These are phyloP conservation scores for Frieseomelitta varia DNA, from an alignment of 1,140 invertebrate genomes.

Conservation along the genomic window DNA sequence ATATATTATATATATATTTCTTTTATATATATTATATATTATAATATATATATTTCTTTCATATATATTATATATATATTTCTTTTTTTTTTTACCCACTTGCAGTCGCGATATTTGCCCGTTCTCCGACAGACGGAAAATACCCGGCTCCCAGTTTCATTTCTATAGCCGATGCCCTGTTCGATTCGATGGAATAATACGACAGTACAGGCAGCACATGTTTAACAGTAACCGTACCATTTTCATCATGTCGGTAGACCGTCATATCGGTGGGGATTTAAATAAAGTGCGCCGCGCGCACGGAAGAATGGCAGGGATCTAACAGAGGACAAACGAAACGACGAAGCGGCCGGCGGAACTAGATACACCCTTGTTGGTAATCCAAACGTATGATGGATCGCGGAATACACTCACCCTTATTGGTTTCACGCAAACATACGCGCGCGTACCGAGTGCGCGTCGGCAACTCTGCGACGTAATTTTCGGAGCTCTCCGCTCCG, in stretches of 20 bases:
- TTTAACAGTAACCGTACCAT: too few relatives aligned
- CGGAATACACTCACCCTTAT: slow-evolving; percentile 60
- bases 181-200: too few relatives aligned
- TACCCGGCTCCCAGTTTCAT: too few relatives aligned
- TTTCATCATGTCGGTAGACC: not conserved
- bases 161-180: too few relatives aligned
- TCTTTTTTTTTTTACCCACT: too few relatives aligned
- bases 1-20: too few relatives aligned
- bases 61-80: too few relatives aligned
- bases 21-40: too few relatives aligned
- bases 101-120: too few relatives aligned
- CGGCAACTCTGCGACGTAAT: slow-evolving; percentile 22
- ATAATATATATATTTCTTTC: too few relatives aligned
- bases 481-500: slow-evolving; percentile 1
- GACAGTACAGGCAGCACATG: too few relatives aligned
- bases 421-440: slow-evolving; percentile 42
- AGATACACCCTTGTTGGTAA: slow-evolving; percentile 41
- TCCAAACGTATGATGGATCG: slow-evolving; percentile 65
- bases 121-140: too few relatives aligned
- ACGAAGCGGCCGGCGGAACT: slow-evolving; percentile 7
- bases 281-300: slow-evolving; percentile 9
- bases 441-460: not conserved
- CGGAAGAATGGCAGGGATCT: not conserved
- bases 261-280: not conserved
- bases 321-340: not conserved